Conservation (phyloP, 2,888 invertebrate species). For the Melinopterus prodromus region DNA sequence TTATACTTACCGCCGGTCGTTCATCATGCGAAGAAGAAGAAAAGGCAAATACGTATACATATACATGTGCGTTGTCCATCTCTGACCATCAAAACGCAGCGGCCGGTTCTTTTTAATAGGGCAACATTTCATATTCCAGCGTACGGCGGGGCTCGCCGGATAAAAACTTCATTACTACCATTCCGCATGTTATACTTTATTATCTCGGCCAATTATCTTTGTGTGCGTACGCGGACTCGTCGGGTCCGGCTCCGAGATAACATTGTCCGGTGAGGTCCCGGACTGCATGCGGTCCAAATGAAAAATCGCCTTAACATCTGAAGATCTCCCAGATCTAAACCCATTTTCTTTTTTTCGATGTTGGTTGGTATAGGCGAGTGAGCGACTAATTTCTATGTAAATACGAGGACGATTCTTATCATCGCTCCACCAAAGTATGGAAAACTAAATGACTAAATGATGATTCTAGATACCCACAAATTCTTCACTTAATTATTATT, state of each 20-base stretch:
- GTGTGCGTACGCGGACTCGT: conserved; percentile 41
- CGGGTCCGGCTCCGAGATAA: conserved; percentile 49
- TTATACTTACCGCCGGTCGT: background rate
- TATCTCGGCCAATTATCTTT: conserved; percentile 47
- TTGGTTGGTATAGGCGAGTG: background rate
- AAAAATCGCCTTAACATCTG: background rate
- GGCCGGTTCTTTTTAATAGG: conserved; percentile 33
- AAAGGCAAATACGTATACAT: background rate
- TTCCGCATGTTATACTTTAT: conserved; percentile 43
- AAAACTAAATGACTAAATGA: too few relatives aligned
- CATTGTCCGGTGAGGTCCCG: conserved; percentile 42
- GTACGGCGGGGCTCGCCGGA: conserved; percentile 16
- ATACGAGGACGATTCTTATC: background rate
- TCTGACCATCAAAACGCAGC: background rate
- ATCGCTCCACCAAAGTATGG: background rate
- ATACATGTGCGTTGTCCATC: background rate
- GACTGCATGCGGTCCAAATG: background rate
- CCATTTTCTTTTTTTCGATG: background rate
- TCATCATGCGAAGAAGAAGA: background rate
- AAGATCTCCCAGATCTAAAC: background rate
- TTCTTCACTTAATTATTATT: too few relatives aligned
- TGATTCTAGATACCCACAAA: too few relatives aligned
- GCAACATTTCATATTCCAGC: conserved; percentile 42
- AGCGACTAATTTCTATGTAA: background rate
- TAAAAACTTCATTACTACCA: conserved; percentile 46